phyloP scores from a whole-genome alignment of 2,113 vertebrate species.

The Antigone vipio region DNA sequence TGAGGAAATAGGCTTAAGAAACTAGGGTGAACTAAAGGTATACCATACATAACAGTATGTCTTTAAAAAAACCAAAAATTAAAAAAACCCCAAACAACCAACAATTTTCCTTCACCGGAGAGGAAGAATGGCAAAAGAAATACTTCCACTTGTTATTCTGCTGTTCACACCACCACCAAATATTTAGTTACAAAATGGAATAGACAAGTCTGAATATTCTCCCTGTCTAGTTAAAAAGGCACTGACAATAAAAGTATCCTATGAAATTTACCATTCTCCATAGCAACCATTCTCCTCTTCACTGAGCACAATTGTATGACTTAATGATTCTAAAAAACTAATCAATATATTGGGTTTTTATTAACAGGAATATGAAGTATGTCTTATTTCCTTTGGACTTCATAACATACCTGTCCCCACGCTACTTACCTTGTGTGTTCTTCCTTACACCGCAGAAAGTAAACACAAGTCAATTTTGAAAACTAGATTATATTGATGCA shows the following conservation, averaged over 20 bases:
- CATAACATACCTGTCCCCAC: neutral
- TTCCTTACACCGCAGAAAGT: neutral
- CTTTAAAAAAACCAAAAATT: neutral
- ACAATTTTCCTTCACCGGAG: neutral
- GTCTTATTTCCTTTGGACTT: neutral
- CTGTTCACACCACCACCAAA: neutral
- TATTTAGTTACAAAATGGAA: neutral
- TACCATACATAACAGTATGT: neutral
- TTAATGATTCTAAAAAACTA: neutral
- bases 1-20: neutral
- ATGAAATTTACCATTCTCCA: neutral
- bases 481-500: neutral
- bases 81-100: neutral
- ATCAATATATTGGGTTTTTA: neutral
- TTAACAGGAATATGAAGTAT: neutral
- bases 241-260: neutral
- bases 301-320: neutral
- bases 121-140: neutral
- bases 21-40: neutral
- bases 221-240: neutral
- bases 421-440: neutral
- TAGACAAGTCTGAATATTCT: neutral
- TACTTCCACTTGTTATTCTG: neutral
- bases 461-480: neutral
- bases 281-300: neutral